Conservation (phyloP, 2,113 vertebrate genomes). For the Onychostruthus taczanowskii region DNA sequence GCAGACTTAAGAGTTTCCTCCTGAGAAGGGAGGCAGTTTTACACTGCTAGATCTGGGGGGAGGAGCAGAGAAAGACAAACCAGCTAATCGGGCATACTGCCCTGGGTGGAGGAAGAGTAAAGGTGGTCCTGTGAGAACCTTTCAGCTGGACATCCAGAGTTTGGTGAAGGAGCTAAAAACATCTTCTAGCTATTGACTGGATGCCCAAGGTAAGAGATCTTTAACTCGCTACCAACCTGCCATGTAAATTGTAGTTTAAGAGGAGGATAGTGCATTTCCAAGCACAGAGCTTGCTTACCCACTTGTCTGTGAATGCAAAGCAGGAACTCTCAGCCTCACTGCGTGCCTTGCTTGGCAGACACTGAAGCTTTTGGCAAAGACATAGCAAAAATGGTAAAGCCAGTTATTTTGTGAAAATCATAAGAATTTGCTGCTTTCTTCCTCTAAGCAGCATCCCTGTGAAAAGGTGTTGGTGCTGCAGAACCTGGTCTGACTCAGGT, state of each 20-base stretch:
- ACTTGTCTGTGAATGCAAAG: slow-evolving; percentile 62
- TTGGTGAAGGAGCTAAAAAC: neutral
- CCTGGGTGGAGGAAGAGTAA: neutral
- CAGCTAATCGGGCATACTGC: neutral
- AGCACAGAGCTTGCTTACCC: slow-evolving; percentile 63
- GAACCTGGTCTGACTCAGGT: neutral
- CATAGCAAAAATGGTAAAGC: neutral
- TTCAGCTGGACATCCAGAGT: neutral
- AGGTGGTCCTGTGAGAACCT: neutral
- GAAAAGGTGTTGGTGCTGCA: neutral
- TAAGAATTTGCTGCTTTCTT: neutral
- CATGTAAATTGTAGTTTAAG: neutral
- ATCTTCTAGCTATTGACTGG: neutral
- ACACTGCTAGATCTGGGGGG: neutral
- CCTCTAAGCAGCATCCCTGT: neutral
- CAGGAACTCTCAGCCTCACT: neutral
- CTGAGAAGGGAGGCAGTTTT: slow-evolving; percentile 8
- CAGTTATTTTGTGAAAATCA: neutral
- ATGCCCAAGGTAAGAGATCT: slow-evolving; percentile 22
- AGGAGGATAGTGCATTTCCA: slow-evolving; percentile 76
- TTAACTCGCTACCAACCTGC: neutral
- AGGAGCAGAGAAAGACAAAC: slow-evolving; percentile 33
- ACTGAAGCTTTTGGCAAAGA: slow-evolving; percentile 68
- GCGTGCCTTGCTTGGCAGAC: slow-evolving; percentile 73
- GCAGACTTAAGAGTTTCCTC: neutral